Base-by-base conservation (phyloP, 2,797 vertebrate genomes). In the Caiman crocodilus region DNA sequence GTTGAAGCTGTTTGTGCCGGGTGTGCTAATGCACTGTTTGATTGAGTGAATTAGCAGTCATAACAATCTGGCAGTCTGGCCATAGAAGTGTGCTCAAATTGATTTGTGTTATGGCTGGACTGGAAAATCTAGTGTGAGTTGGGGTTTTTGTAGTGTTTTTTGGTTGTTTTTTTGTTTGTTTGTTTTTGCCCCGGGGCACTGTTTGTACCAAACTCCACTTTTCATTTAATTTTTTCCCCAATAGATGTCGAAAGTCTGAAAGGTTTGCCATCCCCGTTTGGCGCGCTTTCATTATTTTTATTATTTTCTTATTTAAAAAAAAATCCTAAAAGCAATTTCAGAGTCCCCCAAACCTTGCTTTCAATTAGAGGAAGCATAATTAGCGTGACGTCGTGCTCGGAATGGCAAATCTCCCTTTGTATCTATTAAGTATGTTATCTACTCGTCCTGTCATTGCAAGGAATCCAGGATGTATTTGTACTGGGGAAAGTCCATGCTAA, bases 311-410 rank as follows among this genome's bases (percentile, higher is more conserved):
- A 97, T 98, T 95, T 96, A 85, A 32, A 94, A 94, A 94, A 97
- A 95, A 96, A 97, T 88, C 95, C 96, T 96, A 92, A 85, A 97
- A 97, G 97, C 97, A 97, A 97, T 98, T 98, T 97, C 97, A 96
- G 97, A 96, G 98, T 97, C 96, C 94, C 92, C 94, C 95, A 98
- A 97, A 97, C 96, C 97, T 97, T 97, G 97, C 97, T 97, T 98
- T 97, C 98, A 98, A 98, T 98, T 98, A 98, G 97, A 98, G 97
- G 98, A 98, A 98, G 98, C 98, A 98, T 98, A 98, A 98, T 98
- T 98, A 98, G 97, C 78, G 92, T 97, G 97, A 97, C 82, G 77
- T 97, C 97, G 98, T 98, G 98, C 97, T 96, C 77, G 5, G 98
- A 98, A 98, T 98, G 96, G 96, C 90, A 98, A 98, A 95, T 95